Evolutionary conservation across 2,888 invertebrate genomes (phyloP), one percentile per base, ranked within the genome.

Genomic region (Drosophila mercatorum): DNA sequence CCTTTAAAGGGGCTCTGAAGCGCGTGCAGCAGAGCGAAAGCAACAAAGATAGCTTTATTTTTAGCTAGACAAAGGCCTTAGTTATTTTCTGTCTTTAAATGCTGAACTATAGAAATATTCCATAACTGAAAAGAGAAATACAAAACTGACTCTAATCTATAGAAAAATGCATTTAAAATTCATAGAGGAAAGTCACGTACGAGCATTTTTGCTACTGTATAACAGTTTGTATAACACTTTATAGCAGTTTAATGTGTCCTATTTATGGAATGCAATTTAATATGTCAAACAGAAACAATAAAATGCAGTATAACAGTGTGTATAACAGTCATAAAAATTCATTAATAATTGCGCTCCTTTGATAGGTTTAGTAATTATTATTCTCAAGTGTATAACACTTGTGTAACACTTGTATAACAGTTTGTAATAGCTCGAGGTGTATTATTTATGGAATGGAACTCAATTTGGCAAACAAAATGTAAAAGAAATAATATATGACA

Each of bases 1-100:
- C 62, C 72, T 78, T 81, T 81, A 75, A 81, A 51, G 78, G 51
- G 17, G 43, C 43, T 10, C 55, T 28, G 65, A 46, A 71, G 46
- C 34, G 52, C 38, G 26, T 6, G 34, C 43, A 46, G 38, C 36
- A 22, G 38, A 36, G 44, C 3, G 59, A 40, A 34, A 12, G 4
- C 17, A 44, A 40, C 14, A 47, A 36, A 44, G 65, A 17, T 40
- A 4, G 10, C 31, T 63, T 57, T 63, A 56, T 41, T 62, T 74
- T 49, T 14, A 60, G 11, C n/a, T 10, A 12, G n/a, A 51, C 41
- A 46, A 43, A 38, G 22, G 26, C 53, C 55, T 63, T 49, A 51
- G 7, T 41, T 47, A 22, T 46, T n/a, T 14, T 64, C 64, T 34
- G 10, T 12, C 49, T 72, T 71, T 44, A 61, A 71, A 31, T 26